These are phyloP conservation scores for Odontocerum albicorne DNA, from an alignment of 2,888 invertebrate genomes.

Conservation along the genomic window DNA sequence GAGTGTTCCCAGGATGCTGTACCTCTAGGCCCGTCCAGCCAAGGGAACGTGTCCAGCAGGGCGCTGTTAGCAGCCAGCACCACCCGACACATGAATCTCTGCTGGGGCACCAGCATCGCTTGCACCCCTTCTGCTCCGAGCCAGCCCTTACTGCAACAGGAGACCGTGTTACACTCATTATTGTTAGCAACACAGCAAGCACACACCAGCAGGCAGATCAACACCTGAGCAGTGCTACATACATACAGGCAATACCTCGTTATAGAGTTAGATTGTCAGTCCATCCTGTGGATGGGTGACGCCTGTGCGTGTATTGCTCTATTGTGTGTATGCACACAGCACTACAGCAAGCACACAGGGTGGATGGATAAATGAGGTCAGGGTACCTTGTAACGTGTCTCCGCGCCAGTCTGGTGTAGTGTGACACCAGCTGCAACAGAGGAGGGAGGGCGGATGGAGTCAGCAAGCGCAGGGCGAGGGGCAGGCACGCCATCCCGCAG, in stretches of 20 bases:
- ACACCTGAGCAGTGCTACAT: no score
- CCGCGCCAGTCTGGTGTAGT: conserved; percentile 47
- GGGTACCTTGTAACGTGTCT: conserved; percentile 35
- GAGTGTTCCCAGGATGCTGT: conserved; percentile 5
- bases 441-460: conserved; percentile 39
- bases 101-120: background rate
- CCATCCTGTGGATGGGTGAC: no score
- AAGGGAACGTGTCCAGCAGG: conserved; percentile 13
- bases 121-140: background rate
- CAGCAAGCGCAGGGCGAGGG: conserved; percentile 40
- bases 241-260: no score
- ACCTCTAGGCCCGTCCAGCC: conserved; percentile 3
- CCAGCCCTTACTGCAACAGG: conserved; percentile 2
- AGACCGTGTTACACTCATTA: no score
- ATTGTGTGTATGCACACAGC: no score
- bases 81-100: conserved; percentile 2
- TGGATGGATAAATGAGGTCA: background rate
- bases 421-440: conserved; percentile 44
- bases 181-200: no score
- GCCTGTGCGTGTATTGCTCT: no score
- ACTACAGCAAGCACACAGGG: no score
- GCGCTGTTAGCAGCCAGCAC: conserved; percentile 4
- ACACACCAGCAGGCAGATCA: no score
- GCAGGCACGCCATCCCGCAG: conserved; percentile 39
- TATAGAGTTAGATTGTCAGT: no score